Base-by-base conservation (phyloP, 2,113 vertebrate genomes). In the Psittacus erithacus region DNA sequence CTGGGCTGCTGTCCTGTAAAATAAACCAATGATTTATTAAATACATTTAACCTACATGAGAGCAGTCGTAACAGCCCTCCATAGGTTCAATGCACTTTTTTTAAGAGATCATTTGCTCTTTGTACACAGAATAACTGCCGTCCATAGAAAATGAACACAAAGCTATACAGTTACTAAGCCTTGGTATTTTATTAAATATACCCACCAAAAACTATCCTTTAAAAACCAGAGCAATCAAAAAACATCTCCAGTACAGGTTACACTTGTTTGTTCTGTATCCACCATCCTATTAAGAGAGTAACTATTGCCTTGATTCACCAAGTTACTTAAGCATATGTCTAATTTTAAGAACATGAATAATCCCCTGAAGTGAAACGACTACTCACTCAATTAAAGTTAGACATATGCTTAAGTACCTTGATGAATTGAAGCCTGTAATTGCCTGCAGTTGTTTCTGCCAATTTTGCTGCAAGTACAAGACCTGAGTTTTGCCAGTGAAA, bases 391-490 rank as follows among this genome's bases (percentile, higher is more conserved):
- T 94, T 96, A 83, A 78, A 89, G 63, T 74, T 62, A 95, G 86
- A 92, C 82, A 93, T 77, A 91, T 88, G 92, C 71, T 93, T 86
- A 93, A 88, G 79, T 82, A 91, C 59, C 82, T 95, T 93, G 88
- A 95, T 86, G 63, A 96, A 95, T 4, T 67, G 79, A 92, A 94
- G 90, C 16, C 29, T 38, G 3, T 96, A 97, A 96, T 95, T 96
- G 94, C 68, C 79, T 81, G 71, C 59, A 96, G 79, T 93, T 88
- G 78, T 93, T 94, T 95, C 88, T 95, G 82, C 75, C 79, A 95
- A 93, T 86, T 96, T 94, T 83, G 47, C 49, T 90, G 49, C 71
- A 83, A 92, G 91, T 76, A 87, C 82, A 95, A 83, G 73, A 7
- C 0, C 16, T 71, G 12, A 46, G 41, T 81, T 94, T 87, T 95